Base-by-base conservation (phyloP, 2,888 invertebrate species). In the Chalcosyrphus nemorum region DNA sequence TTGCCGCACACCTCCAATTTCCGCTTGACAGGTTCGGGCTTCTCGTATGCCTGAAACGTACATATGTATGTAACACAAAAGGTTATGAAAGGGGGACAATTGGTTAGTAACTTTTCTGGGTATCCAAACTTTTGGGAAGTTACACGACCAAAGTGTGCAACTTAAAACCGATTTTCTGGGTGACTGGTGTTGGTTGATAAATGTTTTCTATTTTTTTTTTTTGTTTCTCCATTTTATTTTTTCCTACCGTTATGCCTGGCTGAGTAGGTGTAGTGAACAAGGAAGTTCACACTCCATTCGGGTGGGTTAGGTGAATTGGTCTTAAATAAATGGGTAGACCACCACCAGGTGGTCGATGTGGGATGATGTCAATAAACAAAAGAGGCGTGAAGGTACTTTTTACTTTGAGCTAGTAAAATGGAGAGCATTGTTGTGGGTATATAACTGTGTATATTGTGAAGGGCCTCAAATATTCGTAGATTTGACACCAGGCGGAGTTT, bases 1-100 rank as follows among this genome's bases (percentile, higher is more conserved):
- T 90, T 90, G 90, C 90, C 24, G 4, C 24, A 24, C 3, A 2
- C 24, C 24, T 24, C 24, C 24, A 2, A 24, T 4, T 24, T 24
- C 24, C 24, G 24, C 24, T 4, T 24, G 24, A 4, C 3, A 4
- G 24, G 24, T 24, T 24, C 24, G 29, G 1, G 11, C 2, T 32
- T 7, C 2, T 32, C 2, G 6, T 24, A 11, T 7, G 27, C 24
- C 2, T 24, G 15, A 50, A 24, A 50, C n/a, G 13, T 11, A 32
- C 5, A 32, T 24, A 24, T 24, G 4, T 11, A 32, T 24, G 4
- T 17, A 41, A 35, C 65, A 35, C 56, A 52, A 66, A 59, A 35
- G 57, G 52, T 45, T 38, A 61, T 41, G 57, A 24, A n/a, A 0
- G 45, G 68, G 71, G 38, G 61, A 74, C 75, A 68, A 52, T 74